A percentile compares a stretch with the other conserved stretches of the same genome.
These are phyloP conservation scores for Melanotaenia maccullochi DNA, from an alignment of 2,797 vertebrate species.

Conservation along the genomic window DNA sequence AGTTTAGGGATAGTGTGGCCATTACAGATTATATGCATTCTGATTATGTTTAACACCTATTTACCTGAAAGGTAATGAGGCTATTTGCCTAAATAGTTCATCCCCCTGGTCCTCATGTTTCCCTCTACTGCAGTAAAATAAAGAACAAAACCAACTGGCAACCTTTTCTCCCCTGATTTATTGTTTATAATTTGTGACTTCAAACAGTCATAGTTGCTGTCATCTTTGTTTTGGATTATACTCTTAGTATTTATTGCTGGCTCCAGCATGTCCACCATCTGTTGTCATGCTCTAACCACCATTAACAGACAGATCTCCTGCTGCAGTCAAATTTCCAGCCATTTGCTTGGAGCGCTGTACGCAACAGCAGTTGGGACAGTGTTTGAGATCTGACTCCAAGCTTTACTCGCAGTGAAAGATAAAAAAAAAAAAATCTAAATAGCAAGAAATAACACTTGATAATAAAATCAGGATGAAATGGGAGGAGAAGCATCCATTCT, in stretches of 20 bases:
- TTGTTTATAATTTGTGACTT: slow-evolving; percentile 21
- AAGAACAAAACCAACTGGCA: slow-evolving; percentile 1
- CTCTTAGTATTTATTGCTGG: slow-evolving; percentile 21
- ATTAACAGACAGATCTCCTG: slow-evolving; percentile 49
- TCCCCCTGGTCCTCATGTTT: not conserved
- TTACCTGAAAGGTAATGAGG: too few relatives aligned
- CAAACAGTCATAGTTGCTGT: slow-evolving; percentile 10
- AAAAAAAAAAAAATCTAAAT: not conserved
- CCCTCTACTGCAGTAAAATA: not conserved
- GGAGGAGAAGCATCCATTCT: too few relatives aligned
- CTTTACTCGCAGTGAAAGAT: not conserved
- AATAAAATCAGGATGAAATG: too few relatives aligned
- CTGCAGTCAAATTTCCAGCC: slow-evolving; percentile 22
- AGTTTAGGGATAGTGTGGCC: too few relatives aligned
- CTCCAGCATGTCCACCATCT: slow-evolving; percentile 53
- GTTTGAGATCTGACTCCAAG: slow-evolving; percentile 12
- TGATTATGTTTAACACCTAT: too few relatives aligned
- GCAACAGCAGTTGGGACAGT: slow-evolving; percentile 13
- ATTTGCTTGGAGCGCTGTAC: slow-evolving; percentile 20
- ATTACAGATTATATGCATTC: too few relatives aligned
- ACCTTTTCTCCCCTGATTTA: not conserved
- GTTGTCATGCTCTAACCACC: slow-evolving; percentile 41
- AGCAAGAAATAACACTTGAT: too few relatives aligned
- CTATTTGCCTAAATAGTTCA: too few relatives aligned
- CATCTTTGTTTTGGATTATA: slow-evolving; percentile 35